Conservation (phyloP, 2,888 invertebrate genomes). For the Diplolepis rosae region DNA sequence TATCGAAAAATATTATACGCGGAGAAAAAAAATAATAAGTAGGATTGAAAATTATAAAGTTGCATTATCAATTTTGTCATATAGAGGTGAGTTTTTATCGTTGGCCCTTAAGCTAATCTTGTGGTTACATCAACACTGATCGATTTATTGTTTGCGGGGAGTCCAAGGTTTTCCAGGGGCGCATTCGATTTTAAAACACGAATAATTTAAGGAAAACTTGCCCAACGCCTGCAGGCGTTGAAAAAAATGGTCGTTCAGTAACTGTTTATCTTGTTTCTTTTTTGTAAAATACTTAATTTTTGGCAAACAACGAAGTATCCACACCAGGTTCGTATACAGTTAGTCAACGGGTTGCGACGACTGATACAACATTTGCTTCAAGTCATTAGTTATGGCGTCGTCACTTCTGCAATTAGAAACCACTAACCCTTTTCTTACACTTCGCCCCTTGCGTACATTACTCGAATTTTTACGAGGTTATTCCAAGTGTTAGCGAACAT, state of each 20-base stretch:
- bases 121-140: too few relatives aligned
- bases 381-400: slow-evolving; percentile 71
- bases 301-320: slow-evolving; percentile 43
- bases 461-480: slow-evolving; percentile 46
- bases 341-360: slow-evolving; percentile 57
- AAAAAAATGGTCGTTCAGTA: too few relatives aligned
- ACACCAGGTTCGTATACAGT: slow-evolving; percentile 54
- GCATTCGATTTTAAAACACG: slow-evolving; percentile 8
- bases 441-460: slow-evolving; percentile 32
- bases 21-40: too few relatives aligned
- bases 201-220: not conserved
- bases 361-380: slow-evolving; percentile 64
- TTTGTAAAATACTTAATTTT: not conserved
- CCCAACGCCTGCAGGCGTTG: not conserved
- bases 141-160: slow-evolving; percentile 21
- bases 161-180: not conserved
- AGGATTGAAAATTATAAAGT: too few relatives aligned
- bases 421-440: slow-evolving; percentile 55
- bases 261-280: slow-evolving; percentile 7
- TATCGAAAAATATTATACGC: too few relatives aligned
- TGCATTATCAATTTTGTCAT: too few relatives aligned
- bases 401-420: slow-evolving; percentile 71
- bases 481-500: slow-evolving; percentile 38
- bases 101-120: too few relatives aligned
- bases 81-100: too few relatives aligned